These are phyloP conservation scores for Tupiocoris notatus DNA, from an alignment of 2,888 invertebrate species.

Conservation along the genomic window DNA sequence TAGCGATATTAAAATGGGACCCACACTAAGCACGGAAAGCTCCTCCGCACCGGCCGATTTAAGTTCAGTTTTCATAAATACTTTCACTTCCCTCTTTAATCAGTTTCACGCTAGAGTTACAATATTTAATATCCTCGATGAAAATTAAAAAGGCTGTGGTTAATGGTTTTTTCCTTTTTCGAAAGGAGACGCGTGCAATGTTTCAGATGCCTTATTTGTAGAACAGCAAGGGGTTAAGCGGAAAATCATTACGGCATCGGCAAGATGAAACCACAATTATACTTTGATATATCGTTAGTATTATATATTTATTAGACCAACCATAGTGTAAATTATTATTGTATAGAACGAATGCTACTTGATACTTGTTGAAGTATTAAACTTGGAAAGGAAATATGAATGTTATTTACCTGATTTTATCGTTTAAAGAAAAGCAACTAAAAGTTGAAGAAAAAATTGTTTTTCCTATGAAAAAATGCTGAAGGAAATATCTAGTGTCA, in stretches of 20 bases:
- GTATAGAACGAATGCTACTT: neutral
- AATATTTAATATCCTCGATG: too few species aligned
- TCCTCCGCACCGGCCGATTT: too few species aligned
- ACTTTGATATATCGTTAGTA: neutral
- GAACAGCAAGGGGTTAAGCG: neutral
- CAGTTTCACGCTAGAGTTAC: too few species aligned
- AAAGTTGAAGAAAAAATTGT: too few species aligned
- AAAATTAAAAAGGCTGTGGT: neutral
- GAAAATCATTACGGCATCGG: neutral
- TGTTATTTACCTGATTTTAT: too few species aligned
- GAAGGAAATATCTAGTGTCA: too few species aligned
- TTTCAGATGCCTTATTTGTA: neutral
- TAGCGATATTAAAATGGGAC: too few species aligned
- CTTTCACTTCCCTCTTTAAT: too few species aligned
- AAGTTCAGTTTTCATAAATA: too few species aligned
- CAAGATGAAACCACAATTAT: neutral
- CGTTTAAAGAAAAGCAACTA: too few species aligned
- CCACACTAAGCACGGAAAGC: too few species aligned
- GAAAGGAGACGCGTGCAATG: neutral
- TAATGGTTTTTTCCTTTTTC: neutral
- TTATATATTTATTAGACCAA: neutral
- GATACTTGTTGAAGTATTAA: neutral
- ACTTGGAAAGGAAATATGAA: neutral
- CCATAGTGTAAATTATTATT: neutral
- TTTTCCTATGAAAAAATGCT: too few species aligned